A percentile compares a stretch with the other conserved stretches of the same genome.
Conservation (phyloP, 2,113 vertebrate genomes). For the Odocoileus hemionus region DNA sequence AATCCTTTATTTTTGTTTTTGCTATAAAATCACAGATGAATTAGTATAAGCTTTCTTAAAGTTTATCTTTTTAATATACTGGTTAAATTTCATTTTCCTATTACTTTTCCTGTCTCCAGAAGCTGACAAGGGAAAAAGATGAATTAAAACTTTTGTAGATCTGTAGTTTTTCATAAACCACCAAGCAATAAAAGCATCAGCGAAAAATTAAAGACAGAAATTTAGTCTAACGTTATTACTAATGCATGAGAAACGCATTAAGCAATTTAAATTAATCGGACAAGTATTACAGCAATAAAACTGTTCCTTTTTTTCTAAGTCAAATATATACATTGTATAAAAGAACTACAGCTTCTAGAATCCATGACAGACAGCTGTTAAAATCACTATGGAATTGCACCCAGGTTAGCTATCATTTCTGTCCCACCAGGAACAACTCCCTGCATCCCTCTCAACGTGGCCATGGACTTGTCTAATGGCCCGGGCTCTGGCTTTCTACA, state of each 20-base stretch:
- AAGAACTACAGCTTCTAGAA: not conserved
- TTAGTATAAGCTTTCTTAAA: not conserved
- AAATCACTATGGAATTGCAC: not conserved
- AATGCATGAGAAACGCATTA: constrained; percentile 23
- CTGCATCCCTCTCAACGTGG: not conserved
- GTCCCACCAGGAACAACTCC: rapidly evolving
- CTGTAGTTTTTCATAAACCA: constrained; percentile 27
- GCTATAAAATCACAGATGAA: not conserved
- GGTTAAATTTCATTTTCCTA: constrained; percentile 3
- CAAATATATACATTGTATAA: not conserved
- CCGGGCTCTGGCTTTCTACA: too few species aligned
- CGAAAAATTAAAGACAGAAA: constrained; percentile 39
- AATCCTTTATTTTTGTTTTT: not conserved
- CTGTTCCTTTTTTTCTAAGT: not conserved
- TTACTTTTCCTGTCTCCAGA: not conserved
- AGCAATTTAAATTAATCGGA: constrained; percentile 40
- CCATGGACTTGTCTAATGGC: not conserved
- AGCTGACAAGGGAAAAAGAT: not conserved
- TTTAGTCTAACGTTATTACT: constrained; percentile 36
- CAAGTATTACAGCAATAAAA: constrained; percentile 7
- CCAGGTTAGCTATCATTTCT: not conserved
- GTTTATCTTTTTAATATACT: not conserved
- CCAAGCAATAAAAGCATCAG: constrained; percentile 20
- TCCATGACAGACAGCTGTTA: not conserved
- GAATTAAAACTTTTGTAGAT: constrained; percentile 24